Base-by-base conservation (phyloP, 1,140 invertebrate genomes). In the Spodoptera frugiperda region DNA sequence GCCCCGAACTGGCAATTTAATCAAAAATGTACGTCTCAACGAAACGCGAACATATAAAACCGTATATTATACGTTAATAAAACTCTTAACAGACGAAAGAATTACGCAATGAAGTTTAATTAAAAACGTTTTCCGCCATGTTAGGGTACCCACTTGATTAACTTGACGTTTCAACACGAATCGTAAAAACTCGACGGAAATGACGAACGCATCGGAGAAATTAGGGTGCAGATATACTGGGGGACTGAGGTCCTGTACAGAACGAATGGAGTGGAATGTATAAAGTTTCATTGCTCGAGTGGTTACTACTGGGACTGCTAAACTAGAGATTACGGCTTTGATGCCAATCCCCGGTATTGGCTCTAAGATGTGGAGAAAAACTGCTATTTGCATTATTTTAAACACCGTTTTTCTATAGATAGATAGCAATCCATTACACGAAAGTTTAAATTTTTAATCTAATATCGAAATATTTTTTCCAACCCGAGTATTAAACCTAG, bases 11-110 rank as follows among this genome's bases (percentile, higher is more conserved):
- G 51, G 33, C 33, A 39, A 61, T 61, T 61, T 61, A 61, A 61
- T 61, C 57, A 61, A 61, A 57, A 61, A 61, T 61, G 39, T 61
- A 61, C 57, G 14, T 57, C 54, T 61, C 30, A 39, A 61, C 57
- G 25, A 44, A 61, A 57, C 10, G 33, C 44, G 3, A 67, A 25
- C 59, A n/a, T 44, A n/a, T 67, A 61, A 39, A 61, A 48, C 71
- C 55, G 33, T 48, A 61, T 73, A 78, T 77, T 67, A 76, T 63
- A 74, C 78, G 72, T 79, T 84, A 78, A 87, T 85, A 86, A 86
- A 85, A 86, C 77, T 74, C 70, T 82, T 76, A 82, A 83, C 81
- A 80, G 81, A 78, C 73, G 78, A 86, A 86, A 86, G 82, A 84
- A 85, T 78, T 81, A 74, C 80, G 79, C 78, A 81, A 81, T 82